Evolutionary conservation across 1,140 invertebrate genomes (phyloP), one percentile per base, ranked within the genome.

Genomic region (Papilio polyxenes): DNA sequence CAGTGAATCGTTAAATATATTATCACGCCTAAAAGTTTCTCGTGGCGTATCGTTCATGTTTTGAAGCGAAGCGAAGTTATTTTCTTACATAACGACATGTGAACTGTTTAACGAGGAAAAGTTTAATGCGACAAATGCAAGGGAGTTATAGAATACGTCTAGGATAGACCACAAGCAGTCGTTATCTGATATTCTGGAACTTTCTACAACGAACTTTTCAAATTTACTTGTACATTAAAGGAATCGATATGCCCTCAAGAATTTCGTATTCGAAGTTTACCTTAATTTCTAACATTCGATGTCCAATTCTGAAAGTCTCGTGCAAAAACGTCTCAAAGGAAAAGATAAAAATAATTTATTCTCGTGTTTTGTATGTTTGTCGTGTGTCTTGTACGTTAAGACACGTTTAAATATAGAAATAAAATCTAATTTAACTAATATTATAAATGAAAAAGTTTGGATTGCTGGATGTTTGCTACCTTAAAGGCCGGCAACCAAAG

Each of bases 131-230:
- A 65, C 20, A 65, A 65, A 31, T 65, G 62, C 62, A 11, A 31
- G 13, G 62, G 4, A 65, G 62, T 31, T 62, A 23, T 23, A 13
- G 62, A 23, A 23, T 13, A 5, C 62, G 23, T 31, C 9, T 65
- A 15, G 56, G n/a, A 59, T 9, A 7, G n/a, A n/a, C 23, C 62
- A 23, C 62, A 15, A 65, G 62, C 0, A 23, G 62, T 65, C 62
- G 62, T 65, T 13, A 65, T 65, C 62, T 23, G 62, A 65, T 65
- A 65, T 65, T 65, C 62, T 65, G 9, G 20, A 65, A 65, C 62
- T 65, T 65, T 31, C 23, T 37, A 11, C 40, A 7, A 44, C 10
- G 13, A 65, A 65, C 23, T 37, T 65, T 65, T 65, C 62, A 31
- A 31, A 65, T 31, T 65, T 0, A 65, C 62, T 65, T 65, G 23